A percentile compares a stretch with the other conserved stretches of the same genome.
Conservation (phyloP, 2,797 vertebrate species). For the Podarcis lilfordi region DNA sequence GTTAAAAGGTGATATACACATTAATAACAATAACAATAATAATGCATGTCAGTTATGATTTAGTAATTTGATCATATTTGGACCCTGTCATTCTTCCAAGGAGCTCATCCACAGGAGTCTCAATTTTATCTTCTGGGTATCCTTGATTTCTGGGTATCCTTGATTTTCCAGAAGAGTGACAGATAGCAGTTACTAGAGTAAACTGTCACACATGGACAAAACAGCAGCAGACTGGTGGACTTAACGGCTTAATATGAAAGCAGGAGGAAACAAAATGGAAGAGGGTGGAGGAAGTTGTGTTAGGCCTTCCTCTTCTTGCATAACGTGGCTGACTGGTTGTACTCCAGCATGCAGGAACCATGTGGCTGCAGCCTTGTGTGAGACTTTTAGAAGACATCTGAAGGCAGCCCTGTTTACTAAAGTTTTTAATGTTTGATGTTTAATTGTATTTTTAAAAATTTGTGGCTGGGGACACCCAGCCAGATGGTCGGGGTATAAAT, state of each 20-base stretch:
- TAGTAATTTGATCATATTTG: too few species aligned
- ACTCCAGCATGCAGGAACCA: neutral
- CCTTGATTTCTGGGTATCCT: neutral
- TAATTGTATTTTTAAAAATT: too few species aligned
- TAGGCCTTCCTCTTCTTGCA: neutral
- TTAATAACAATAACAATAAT: too few species aligned
- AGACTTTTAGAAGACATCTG: neutral
- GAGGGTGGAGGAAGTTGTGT: neutral
- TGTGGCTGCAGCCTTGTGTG: neutral
- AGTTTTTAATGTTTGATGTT: too few species aligned
- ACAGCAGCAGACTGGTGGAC: neutral
- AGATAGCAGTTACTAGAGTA: neutral
- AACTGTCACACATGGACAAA: neutral
- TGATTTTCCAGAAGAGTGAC: neutral
- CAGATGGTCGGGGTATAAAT: too few species aligned
- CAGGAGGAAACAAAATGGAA: neutral
- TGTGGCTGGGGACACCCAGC: too few species aligned
- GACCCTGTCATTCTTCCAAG: too few species aligned
- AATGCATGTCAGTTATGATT: too few species aligned
- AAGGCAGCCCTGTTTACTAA: too few species aligned
- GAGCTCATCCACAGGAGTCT: too few species aligned
- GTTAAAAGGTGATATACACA: too few species aligned
- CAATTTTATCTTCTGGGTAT: too few species aligned
- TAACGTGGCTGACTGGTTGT: constrained; percentile 1
- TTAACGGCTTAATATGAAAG: neutral